Base-by-base conservation (phyloP, 2,888 invertebrate species). In the Cantharis lateralis region DNA sequence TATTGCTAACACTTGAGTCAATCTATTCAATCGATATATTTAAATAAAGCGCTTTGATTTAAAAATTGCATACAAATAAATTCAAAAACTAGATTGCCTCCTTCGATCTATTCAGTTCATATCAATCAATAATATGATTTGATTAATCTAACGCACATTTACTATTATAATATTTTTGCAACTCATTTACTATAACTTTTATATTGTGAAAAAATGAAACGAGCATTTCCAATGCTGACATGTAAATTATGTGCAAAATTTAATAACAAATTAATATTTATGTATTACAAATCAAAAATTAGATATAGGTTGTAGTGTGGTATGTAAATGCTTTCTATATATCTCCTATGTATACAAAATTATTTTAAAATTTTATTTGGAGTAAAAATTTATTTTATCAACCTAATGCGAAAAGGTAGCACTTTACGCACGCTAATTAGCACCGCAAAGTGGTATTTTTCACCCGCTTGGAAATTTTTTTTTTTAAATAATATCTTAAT, bases 91-190 rank as follows among this genome's bases (percentile, higher is more conserved):
- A 32, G 64, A 74, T 70, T 74, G 63, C 74, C 70, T 74, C 64
- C 64, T 66, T 75, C 68, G 62, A 71, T 71, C 71, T 68, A 75
- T 75, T 75, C 75, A 71, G 68, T 71, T 75, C 71, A 75, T 75
- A 71, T 75, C 75, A 75, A 75, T 75, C 75, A 75, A 61, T 71
- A 32, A 74, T 74, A 74, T 48, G 70, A 74, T 70, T 74, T 64
- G 61, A 66, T 48, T 61, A 66, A 70, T 70, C 48, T 63, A 73
- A 68, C 68, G 62, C 66, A 72, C 13, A 64, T 62, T 18, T 48
- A 7, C 48, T 48, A 48, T 48, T 48, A 48, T 48, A 48, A n/a
- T n/a, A 48, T 48, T 48, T 48, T 48, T 48, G 48, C 48, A 48
- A 48, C 48, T 48, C 48, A 48, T 48, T 48, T 48, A 48, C 48